Evolutionary conservation across 2,113 vertebrate genomes (phyloP).

Genomic region (Grantiella picta): DNA sequence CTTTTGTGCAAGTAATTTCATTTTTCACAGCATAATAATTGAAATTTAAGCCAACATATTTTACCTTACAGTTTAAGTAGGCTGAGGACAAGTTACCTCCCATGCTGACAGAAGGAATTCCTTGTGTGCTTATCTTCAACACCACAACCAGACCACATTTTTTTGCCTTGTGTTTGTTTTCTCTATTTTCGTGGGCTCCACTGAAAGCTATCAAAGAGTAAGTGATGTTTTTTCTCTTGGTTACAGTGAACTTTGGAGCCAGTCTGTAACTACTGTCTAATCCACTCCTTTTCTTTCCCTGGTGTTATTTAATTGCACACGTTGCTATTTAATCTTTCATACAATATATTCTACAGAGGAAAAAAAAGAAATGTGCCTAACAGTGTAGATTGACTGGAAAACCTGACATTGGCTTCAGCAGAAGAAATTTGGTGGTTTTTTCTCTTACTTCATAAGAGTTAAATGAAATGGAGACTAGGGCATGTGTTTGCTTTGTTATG

Average conservation of each 20-base stretch:
- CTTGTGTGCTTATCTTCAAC: background rate
- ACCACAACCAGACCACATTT: background rate
- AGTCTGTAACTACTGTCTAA: background rate
- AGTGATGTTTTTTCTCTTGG: background rate
- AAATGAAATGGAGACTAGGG: background rate
- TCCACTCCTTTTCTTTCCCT: background rate
- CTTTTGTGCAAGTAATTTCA: background rate
- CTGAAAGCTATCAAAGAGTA: background rate
- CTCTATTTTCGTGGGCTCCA: background rate
- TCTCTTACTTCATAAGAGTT: background rate
- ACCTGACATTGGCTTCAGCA: background rate
- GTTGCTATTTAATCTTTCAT: background rate
- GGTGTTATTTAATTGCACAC: background rate
- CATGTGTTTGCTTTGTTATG: background rate
- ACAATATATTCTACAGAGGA: background rate
- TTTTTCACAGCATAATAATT: background rate
- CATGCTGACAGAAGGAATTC: background rate
- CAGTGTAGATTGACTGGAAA: background rate
- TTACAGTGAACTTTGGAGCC: background rate
- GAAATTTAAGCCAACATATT: background rate
- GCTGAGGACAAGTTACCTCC: background rate
- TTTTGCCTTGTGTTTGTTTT: rapidly evolving
- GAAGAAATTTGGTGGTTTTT: background rate
- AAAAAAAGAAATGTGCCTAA: background rate
- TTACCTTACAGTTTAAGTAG: background rate